Percentiles rank a stretch among this genome's conserved stretches.
These are phyloP conservation scores for Leptinotarsa haldemani DNA, from an alignment of 2,888 invertebrate species.

Conservation along the genomic window DNA sequence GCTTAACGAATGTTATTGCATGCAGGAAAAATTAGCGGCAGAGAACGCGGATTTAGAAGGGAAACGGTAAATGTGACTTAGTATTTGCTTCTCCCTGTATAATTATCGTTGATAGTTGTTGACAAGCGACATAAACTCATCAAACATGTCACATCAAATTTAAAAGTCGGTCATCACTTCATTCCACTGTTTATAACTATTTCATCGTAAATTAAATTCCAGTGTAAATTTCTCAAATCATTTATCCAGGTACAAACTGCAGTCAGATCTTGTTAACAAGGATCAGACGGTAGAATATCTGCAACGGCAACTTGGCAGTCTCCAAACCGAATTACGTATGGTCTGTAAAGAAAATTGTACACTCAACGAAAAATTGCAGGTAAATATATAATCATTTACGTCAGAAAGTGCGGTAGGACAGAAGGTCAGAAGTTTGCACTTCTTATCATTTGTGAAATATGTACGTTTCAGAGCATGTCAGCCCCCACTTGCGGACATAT, in stretches of 20 bases:
- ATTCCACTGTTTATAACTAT: not conserved
- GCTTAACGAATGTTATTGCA: slow-evolving; percentile 73
- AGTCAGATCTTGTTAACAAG: slow-evolving; percentile 74
- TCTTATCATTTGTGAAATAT: not conserved
- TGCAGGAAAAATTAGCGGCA: slow-evolving; percentile 76
- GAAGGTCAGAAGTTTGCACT: too few species aligned
- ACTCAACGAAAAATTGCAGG: slow-evolving; percentile 69
- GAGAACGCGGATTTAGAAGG: slow-evolving; percentile 77
- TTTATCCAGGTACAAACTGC: slow-evolving; percentile 71
- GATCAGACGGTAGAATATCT: slow-evolving; percentile 74
- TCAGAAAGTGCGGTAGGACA: too few species aligned
- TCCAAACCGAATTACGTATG: slow-evolving; percentile 74
- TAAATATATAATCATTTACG: not conserved
- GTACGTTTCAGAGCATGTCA: not conserved
- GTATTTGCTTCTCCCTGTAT: slow-evolving; percentile 7
- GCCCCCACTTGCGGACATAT: not conserved
- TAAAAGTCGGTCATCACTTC: not conserved
- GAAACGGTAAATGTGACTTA: slow-evolving; percentile 68
- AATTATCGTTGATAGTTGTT: not conserved
- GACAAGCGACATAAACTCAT: not conserved
- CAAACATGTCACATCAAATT: slow-evolving; percentile 15
- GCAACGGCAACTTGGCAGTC: slow-evolving; percentile 71
- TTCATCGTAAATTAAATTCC: not conserved
- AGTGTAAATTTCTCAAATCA: slow-evolving; percentile 17
- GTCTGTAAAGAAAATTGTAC: slow-evolving; percentile 73